Percentiles rank a stretch among this genome's conserved stretches.
Conservation (phyloP, 2,113 vertebrate genomes). For the Platycercus adscitus region DNA sequence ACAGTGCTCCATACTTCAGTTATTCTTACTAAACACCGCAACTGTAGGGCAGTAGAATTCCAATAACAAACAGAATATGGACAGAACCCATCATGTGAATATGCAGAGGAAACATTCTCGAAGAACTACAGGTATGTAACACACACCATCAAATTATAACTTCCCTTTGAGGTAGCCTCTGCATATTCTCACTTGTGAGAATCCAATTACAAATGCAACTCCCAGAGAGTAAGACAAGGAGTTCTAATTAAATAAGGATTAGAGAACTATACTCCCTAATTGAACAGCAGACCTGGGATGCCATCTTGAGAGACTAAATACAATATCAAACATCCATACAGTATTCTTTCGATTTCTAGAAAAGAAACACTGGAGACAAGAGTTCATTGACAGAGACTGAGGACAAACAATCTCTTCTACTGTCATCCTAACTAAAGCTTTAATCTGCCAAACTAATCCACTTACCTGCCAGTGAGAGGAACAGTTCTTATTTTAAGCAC, state of each 20-base stretch:
- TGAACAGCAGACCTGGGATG: conserved; percentile 42
- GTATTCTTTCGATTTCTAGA: conserved; percentile 11
- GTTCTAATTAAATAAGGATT: conserved; percentile 66
- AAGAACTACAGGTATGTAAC: conserved; percentile 49
- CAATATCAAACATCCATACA: conserved; percentile 1
- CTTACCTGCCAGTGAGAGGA: conserved; percentile 10
- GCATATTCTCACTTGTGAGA: conserved; percentile 65
- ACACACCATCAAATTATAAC: background rate
- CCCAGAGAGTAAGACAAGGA: conserved; percentile 30
- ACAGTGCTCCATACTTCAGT: background rate
- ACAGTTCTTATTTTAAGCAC: background rate
- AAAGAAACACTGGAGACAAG: conserved; percentile 23
- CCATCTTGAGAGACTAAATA: conserved; percentile 39
- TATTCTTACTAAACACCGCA: background rate
- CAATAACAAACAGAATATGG: background rate
- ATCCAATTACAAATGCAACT: conserved; percentile 58
- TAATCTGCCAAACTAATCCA: conserved; percentile 50
- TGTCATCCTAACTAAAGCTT: conserved; percentile 26
- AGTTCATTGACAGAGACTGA: background rate
- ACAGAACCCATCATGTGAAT: conserved; percentile 53
- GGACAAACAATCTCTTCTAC: background rate
- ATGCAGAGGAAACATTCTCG: conserved; percentile 63
- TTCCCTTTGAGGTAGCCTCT: conserved; percentile 48
- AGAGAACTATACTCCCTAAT: conserved; percentile 29
- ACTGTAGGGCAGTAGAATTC: background rate